Conservation (phyloP, 2,888 invertebrate genomes). For the Calliscelio sp. region DNA sequence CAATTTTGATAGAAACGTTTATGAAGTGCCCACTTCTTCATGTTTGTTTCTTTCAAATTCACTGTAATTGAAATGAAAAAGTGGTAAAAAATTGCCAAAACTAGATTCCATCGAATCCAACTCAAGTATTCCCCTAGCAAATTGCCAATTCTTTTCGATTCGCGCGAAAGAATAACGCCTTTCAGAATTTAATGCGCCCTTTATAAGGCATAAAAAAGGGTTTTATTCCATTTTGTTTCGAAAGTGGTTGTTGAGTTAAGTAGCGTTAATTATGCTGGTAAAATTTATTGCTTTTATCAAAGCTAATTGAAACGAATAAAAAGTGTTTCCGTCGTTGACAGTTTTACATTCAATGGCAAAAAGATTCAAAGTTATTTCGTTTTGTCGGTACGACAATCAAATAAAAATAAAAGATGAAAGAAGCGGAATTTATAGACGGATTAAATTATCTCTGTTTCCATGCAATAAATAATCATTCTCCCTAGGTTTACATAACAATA, state of each 20-base stretch:
- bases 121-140: constrained; percentile 35
- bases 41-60: constrained; percentile 9
- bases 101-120: constrained; percentile 9
- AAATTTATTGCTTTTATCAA: constrained; percentile 27
- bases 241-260: constrained; percentile 17
- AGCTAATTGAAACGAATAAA: constrained; percentile 29
- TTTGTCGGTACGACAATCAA: too few species aligned
- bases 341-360: not conserved
- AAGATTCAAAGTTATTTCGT: not conserved
- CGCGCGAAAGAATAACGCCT: constrained; percentile 34
- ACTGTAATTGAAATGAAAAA: constrained; percentile 3
- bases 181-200: constrained; percentile 36
- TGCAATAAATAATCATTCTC: too few species aligned
- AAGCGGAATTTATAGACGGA: too few species aligned
- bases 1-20: too few species aligned
- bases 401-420: too few species aligned
- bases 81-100: constrained; percentile 9
- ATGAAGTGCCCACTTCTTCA: constrained; percentile 1
- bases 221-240: constrained; percentile 37
- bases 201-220: constrained; percentile 9
- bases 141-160: constrained; percentile 32
- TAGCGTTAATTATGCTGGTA: constrained; percentile 1
- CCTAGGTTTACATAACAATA: too few species aligned
- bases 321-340: not conserved
- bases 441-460: too few species aligned